Conservation (phyloP, 2,113 vertebrate species). For the Eubucco bourcierii region DNA sequence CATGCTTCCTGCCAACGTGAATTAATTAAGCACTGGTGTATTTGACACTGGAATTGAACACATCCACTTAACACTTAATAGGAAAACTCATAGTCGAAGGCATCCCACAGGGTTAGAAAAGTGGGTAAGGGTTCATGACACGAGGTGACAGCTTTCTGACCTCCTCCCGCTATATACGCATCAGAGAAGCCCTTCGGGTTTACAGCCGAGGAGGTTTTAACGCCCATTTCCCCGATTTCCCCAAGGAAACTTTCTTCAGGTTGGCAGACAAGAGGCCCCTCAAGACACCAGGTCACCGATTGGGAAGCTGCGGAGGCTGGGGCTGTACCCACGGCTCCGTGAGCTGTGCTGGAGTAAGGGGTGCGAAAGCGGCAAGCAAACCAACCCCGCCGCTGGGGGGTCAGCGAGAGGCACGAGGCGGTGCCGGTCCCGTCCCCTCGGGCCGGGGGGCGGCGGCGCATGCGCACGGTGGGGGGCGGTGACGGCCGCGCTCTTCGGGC, state of each 20-base stretch:
- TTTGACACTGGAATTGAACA: neutral
- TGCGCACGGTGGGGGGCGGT: slow-evolving; percentile 9
- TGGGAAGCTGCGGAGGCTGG: neutral
- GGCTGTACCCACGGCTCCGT: neutral
- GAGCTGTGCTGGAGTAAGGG: neutral
- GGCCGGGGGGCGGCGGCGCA: neutral
- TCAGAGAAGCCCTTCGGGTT: neutral
- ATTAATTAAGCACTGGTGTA: neutral
- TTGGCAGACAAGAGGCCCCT: neutral
- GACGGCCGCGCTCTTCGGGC: neutral
- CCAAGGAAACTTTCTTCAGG: neutral
- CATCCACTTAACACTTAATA: accelerated
- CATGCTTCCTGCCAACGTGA: neutral
- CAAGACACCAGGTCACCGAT: neutral
- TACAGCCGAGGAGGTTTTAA: accelerated
- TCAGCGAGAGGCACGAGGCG: neutral
- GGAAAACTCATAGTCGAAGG: neutral
- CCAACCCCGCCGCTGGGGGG: neutral
- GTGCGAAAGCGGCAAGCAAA: accelerated
- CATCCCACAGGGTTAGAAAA: neutral
- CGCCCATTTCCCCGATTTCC: neutral
- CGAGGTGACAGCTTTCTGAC: accelerated
- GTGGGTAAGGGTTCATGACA: neutral
- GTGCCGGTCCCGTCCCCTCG: neutral
- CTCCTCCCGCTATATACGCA: accelerated